Conservation (phyloP, 2,888 invertebrate genomes). For the Euproctis similis region DNA sequence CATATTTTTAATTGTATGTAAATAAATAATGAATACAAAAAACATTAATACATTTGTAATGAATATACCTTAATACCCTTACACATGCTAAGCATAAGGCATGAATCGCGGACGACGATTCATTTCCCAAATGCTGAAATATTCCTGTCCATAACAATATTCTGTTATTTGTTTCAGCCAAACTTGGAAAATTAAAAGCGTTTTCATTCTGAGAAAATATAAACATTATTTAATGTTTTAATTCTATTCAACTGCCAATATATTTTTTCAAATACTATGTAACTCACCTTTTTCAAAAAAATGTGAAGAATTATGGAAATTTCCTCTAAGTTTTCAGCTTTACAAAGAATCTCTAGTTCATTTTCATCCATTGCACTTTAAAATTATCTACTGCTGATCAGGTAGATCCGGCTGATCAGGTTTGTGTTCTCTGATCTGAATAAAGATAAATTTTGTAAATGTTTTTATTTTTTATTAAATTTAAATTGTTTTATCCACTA, state of each 20-base stretch:
- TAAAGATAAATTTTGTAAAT: too few species aligned
- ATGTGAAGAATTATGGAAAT: constrained; percentile 34
- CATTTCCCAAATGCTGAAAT: constrained; percentile 73
- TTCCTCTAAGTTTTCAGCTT: constrained; percentile 32
- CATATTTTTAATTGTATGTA: not conserved
- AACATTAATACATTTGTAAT: not conserved
- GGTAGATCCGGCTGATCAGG: too few species aligned
- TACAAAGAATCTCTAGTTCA: constrained; percentile 45
- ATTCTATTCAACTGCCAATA: too few species aligned
- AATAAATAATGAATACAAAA: not conserved
- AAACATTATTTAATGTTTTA: not conserved
- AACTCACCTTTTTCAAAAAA: constrained; percentile 49
- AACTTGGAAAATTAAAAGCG: constrained; percentile 77
- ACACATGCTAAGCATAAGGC: constrained; percentile 76
- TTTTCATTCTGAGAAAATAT: constrained; percentile 50
- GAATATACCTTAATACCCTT: constrained; percentile 78
- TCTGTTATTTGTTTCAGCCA: constrained; percentile 71
- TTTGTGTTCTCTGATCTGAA: too few species aligned
- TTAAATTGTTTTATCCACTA: too few species aligned
- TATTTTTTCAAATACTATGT: too few species aligned
- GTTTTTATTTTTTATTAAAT: too few species aligned
- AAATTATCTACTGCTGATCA: too few species aligned
- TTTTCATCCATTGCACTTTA: constrained; percentile 46
- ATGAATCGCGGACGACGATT: constrained; percentile 59
- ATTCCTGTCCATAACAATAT: constrained; percentile 77